These are phyloP conservation scores for Stichopus chloronotus DNA, from an alignment of 35 echinoderm and acorn worm species.

Conservation along the genomic window DNA sequence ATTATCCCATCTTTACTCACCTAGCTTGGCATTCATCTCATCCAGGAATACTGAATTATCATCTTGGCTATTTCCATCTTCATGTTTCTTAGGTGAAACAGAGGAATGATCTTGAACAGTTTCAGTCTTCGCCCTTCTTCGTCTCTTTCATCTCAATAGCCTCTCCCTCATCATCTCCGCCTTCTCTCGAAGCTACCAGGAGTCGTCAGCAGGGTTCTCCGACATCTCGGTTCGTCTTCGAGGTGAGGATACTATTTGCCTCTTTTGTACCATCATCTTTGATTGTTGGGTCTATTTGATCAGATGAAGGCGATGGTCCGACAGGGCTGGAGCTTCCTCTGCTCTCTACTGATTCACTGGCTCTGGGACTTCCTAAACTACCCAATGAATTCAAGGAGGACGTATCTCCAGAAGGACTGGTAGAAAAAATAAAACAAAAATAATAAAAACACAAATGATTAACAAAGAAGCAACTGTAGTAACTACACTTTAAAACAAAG, in stretches of 20 bases:
- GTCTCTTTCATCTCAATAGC: constrained; percentile 21
- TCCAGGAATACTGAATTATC: constrained; percentile 31
- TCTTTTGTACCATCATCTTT: not conserved
- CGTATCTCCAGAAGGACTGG: constrained; percentile 10
- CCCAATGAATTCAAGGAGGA: constrained; percentile 18
- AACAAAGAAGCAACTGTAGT: no score
- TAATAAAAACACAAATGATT: no score
- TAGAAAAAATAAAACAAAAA: not conserved
- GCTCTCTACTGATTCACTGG: constrained; percentile 25
- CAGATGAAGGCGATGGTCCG: not conserved
- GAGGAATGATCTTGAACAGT: no score
- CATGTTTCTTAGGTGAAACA: not conserved
- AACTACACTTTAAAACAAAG: no score
- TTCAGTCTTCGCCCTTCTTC: not conserved
- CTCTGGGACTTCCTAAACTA: constrained; percentile 25
- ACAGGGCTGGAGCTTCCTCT: constrained; percentile 35
- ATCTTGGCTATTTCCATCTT: not conserved
- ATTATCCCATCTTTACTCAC: not conserved
- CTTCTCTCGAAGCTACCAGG: constrained; percentile 16
- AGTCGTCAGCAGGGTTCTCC: not conserved
- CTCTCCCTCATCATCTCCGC: not conserved
- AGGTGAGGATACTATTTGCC: not conserved
- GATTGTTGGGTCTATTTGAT: not conserved
- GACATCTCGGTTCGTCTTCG: not conserved
- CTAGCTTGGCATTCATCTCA: constrained; percentile 36